These are phyloP conservation scores for Nomada fucata DNA, from an alignment of 2,888 invertebrate genomes.

Conservation along the genomic window DNA sequence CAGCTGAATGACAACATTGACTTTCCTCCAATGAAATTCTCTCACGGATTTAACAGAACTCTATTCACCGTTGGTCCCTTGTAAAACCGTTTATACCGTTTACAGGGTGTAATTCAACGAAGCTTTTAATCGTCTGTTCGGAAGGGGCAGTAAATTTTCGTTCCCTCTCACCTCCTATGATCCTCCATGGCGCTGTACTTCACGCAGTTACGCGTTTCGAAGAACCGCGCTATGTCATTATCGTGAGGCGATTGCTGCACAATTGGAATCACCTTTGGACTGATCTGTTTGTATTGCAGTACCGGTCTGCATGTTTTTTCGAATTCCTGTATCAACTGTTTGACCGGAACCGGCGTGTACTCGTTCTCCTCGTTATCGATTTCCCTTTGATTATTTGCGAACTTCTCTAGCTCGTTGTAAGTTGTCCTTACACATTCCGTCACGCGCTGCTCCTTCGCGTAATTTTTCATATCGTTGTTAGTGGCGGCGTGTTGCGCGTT, in stretches of 20 bases:
- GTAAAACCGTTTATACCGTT: no score
- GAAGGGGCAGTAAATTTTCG: slow-evolving; percentile 1
- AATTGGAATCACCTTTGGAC: slow-evolving; percentile 76
- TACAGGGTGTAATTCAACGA: neutral
- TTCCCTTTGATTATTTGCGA: slow-evolving; percentile 40
- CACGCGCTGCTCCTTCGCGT: slow-evolving; percentile 79
- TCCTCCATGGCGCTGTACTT: slow-evolving; percentile 71
- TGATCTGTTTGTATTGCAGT: slow-evolving; percentile 85
- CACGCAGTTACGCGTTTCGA: slow-evolving; percentile 73
- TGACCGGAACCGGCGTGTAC: slow-evolving; percentile 83
- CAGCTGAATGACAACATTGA: no score
- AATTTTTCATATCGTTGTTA: slow-evolving; percentile 54
- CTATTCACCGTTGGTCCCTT: no score
- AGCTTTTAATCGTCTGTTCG: neutral
- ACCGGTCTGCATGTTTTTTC: slow-evolving; percentile 87
- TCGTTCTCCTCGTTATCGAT: slow-evolving; percentile 72
- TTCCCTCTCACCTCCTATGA: slow-evolving; percentile 56
- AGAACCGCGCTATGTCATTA: slow-evolving; percentile 80
- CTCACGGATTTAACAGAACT: no score
- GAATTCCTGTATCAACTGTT: slow-evolving; percentile 86
- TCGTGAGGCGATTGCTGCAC: slow-evolving; percentile 75
- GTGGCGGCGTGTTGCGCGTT: slow-evolving; percentile 54
- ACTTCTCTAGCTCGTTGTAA: slow-evolving; percentile 39
- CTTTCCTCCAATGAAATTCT: no score
- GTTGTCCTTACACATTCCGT: slow-evolving; percentile 68